Percentiles rank a stretch among this genome's conserved stretches.
Evolutionary conservation across 2,113 vertebrate genomes (phyloP).

Genomic region (Capra hircus): DNA sequence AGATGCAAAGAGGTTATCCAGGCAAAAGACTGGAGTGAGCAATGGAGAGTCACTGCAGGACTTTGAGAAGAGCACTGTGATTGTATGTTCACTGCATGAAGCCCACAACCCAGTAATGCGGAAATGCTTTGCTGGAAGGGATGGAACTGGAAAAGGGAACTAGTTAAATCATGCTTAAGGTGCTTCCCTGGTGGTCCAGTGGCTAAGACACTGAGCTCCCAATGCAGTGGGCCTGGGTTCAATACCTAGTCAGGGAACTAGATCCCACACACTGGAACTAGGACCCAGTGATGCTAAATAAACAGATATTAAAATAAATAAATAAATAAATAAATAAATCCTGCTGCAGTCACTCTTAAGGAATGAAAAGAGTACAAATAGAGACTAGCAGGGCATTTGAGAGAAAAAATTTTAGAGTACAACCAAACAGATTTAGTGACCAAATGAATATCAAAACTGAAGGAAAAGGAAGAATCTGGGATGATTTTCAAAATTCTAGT

Average conservation of each 20-base stretch:
- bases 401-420: neutral
- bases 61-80: neutral
- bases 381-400: neutral
- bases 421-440: neutral
- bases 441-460: neutral
- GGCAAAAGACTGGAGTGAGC: neutral
- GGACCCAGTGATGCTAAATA: neutral
- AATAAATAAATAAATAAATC: neutral
- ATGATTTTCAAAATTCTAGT: neutral
- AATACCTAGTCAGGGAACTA: neutral
- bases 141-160: neutral
- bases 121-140: neutral
- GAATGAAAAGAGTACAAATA: neutral
- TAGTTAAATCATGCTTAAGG: neutral
- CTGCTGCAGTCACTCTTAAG: neutral
- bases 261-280: neutral
- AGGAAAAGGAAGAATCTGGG: neutral
- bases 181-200: neutral
- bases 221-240: fast-evolving
- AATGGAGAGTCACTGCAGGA: neutral
- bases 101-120: neutral
- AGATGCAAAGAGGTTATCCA: neutral
- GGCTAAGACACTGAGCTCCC: neutral
- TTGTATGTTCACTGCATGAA: neutral
- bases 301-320: neutral